These are phyloP conservation scores for Chymomyza fuscimana DNA, from an alignment of 2,888 invertebrate species.

Conservation along the genomic window DNA sequence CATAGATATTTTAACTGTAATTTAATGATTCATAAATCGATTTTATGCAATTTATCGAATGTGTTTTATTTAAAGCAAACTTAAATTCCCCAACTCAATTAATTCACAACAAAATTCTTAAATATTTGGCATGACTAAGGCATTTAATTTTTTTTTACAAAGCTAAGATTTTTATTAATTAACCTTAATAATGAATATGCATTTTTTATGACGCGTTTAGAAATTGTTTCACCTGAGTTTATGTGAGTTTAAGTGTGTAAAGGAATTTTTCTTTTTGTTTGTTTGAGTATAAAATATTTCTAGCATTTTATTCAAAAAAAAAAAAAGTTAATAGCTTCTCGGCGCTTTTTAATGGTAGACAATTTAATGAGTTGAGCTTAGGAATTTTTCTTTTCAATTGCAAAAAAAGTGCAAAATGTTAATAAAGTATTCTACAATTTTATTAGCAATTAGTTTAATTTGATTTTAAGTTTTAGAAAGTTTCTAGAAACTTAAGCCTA, in stretches of 20 bases:
- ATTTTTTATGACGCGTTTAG: not conserved
- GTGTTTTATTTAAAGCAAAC: not conserved
- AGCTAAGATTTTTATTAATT: not conserved
- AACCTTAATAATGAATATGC: not conserved
- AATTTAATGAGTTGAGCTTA: no score
- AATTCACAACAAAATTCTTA: not conserved
- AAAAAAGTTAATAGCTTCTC: no score
- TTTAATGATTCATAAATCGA: not conserved
- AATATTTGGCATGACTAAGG: not conserved
- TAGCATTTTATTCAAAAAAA: no score
- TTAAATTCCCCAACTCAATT: not conserved
- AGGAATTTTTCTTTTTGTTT: not conserved
- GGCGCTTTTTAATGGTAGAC: no score
- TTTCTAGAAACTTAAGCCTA: no score
- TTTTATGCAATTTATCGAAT: not conserved
- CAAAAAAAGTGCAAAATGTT: no score
- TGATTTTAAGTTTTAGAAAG: no score
- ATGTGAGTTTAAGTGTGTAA: not conserved
- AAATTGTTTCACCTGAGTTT: not conserved
- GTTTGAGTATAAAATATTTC: no score
- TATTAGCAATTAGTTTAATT: no score
- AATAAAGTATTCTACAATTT: no score
- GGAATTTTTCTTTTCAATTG: no score
- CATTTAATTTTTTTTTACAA: not conserved
- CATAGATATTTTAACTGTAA: not conserved